Base-by-base conservation (phyloP, 2,113 vertebrate species). In the Dipodomys merriami region DNA sequence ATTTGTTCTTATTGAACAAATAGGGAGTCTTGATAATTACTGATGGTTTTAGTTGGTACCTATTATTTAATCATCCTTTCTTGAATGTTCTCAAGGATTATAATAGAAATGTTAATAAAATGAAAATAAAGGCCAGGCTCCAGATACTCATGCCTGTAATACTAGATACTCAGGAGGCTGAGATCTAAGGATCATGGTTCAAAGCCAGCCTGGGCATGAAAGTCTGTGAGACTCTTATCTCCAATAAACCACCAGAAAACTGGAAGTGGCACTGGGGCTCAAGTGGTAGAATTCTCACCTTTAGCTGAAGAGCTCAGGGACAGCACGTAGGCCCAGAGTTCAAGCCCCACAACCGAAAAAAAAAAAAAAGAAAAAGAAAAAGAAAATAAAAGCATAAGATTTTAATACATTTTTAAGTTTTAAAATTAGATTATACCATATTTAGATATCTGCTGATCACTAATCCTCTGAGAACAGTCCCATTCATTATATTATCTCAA, bases 1-100 rank as follows among this genome's bases (percentile, higher is more conserved):
- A 68, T 44, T 84, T 88, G n/a, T 71, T 81, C 20, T 83, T 81
- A 49, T 39, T 62, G 44, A 84, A 29, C 33, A 84, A 74, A 82
- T 60, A 13, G 64, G 18, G 16, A 6, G 33, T 90, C 74, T 77
- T 76, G 25, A 0, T 25, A 49, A 94, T 68, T 1, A 23, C 2
- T 86, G 77, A 46, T 65, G 20, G n/a, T 23, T 68, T 77, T 68
- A 81, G 33, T 78, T 29, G 71, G n/a, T 62, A 23, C 22, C n/a
- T 90, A 71, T 5, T 13, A n/a, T 68, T 69, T 82, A 85, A 71
- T 76, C 46, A 57, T 60, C 30, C 91, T 77, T 82, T 35, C 91
- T 77, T 82, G 39, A 88, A 74, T 30, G 85, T 85, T 92, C 29
- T 39, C 39, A 88, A 91, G 30, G 20, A 72, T 77, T 92, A 64